These are phyloP conservation scores for Hirtodrosophila alboralis DNA, from an alignment of 2,888 invertebrate species.

Conservation along the genomic window DNA sequence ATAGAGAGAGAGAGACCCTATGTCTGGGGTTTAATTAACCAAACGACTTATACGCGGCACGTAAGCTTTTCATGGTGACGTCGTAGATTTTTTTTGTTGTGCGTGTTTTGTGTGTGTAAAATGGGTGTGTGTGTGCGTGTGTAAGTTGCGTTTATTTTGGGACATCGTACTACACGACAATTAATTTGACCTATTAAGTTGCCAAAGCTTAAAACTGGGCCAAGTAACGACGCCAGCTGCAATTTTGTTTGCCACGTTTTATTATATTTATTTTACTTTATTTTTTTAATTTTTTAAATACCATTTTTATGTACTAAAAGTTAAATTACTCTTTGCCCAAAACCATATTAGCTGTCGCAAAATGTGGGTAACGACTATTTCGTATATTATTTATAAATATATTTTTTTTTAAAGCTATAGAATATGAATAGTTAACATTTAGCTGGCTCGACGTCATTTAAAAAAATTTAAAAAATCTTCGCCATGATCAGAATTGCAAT, in stretches of 20 bases:
- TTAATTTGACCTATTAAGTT: conserved; percentile 55
- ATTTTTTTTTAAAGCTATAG: too few relatives aligned
- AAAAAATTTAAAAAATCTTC: too few relatives aligned
- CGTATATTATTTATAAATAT: too few relatives aligned
- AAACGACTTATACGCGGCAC: neutral
- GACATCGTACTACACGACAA: conserved; percentile 37
- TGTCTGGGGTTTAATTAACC: too few relatives aligned
- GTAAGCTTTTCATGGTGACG: conserved; percentile 41
- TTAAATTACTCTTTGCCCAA: too few relatives aligned
- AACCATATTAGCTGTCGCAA: too few relatives aligned
- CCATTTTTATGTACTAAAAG: conserved; percentile 25
- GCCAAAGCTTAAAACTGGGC: conserved; percentile 60
- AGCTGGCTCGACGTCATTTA: too few relatives aligned
- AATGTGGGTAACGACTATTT: too few relatives aligned
- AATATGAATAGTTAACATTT: too few relatives aligned
- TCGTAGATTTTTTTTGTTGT: neutral
- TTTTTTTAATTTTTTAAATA: conserved; percentile 10
- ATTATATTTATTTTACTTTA: conserved; percentile 1
- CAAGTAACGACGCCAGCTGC: conserved; percentile 30
- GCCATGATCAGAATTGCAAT: too few relatives aligned
- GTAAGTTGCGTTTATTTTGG: conserved; percentile 21
- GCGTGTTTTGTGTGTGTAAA: neutral
- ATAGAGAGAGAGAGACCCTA: too few relatives aligned
- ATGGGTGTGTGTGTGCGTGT: neutral
- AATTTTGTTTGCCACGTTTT: conserved; percentile 13